A percentile compares a stretch with the other conserved stretches of the same genome.
Evolutionary conservation across 2,113 vertebrate genomes (phyloP).

Genomic region (Mustelus asterias): DNA sequence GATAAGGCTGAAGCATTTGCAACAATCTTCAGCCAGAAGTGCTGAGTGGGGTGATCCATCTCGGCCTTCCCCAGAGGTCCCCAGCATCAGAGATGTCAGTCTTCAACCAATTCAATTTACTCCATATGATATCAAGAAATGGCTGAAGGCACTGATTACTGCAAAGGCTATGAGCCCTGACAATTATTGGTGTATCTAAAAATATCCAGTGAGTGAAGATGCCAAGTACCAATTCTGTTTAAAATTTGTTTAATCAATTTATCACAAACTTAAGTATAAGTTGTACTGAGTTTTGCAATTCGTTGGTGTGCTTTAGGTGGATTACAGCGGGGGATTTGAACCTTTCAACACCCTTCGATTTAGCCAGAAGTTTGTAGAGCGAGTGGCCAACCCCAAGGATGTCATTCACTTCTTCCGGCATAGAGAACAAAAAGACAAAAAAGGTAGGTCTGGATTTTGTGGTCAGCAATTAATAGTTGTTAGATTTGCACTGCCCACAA

Average conservation of each 20-base stretch:
- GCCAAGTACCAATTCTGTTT: background rate
- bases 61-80: too few relatives aligned
- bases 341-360: conserved; percentile 81
- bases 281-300: background rate
- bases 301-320: conserved; percentile 61
- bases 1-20: too few relatives aligned
- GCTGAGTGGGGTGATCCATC: too few relatives aligned
- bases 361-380: conserved; percentile 88
- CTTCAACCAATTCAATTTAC: too few relatives aligned
- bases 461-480: background rate
- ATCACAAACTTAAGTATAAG: background rate
- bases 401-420: conserved; percentile 81
- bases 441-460: conserved; percentile 49
- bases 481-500: background rate
- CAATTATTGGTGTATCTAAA: background rate
- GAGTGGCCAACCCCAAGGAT: conserved; percentile 90
- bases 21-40: too few relatives aligned
- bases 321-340: conserved; percentile 92
- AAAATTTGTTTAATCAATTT: background rate
- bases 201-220: background rate
- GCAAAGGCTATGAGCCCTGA: too few relatives aligned
- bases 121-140: too few relatives aligned
- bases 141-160: too few relatives aligned
- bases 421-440: conserved; percentile 72
- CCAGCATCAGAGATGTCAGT: too few relatives aligned